A percentile compares a stretch with the other conserved stretches of the same genome.
Evolutionary conservation across 2,888 invertebrate species (phyloP).

Genomic region (Palloptera scutellata): DNA sequence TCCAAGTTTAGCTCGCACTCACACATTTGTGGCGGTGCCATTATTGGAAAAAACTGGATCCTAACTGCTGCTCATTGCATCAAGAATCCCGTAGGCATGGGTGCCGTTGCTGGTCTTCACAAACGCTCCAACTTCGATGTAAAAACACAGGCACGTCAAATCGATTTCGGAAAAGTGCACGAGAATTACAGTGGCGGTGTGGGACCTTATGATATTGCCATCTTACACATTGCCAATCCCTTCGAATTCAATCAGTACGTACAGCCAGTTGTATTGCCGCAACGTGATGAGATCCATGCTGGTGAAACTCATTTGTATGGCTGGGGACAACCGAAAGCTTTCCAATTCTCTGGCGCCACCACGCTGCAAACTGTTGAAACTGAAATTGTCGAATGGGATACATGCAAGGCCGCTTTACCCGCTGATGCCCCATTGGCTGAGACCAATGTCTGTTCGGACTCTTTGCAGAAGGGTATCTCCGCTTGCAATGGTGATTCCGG

Average conservation of each 20-base stretch:
- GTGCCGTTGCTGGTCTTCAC: constrained; percentile 63
- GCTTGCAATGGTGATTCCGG: constrained; percentile 65
- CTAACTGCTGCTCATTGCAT: constrained; percentile 63
- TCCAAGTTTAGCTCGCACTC: constrained; percentile 41
- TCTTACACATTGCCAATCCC: constrained; percentile 60
- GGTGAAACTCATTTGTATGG: constrained; percentile 61
- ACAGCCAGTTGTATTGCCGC: constrained; percentile 59
- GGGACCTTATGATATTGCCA: constrained; percentile 68
- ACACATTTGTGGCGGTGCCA: constrained; percentile 65
- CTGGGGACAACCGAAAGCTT: constrained; percentile 62
- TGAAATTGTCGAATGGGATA: constrained; percentile 47
- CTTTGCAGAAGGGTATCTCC: constrained; percentile 59
- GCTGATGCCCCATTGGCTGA: constrained; percentile 48
- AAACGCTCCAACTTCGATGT: constrained; percentile 47
- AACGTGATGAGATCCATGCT: constrained; percentile 44
- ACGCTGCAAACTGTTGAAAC: constrained; percentile 54
- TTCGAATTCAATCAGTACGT: constrained; percentile 55
- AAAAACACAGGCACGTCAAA: constrained; percentile 49
- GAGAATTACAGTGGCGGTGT: constrained; percentile 56
- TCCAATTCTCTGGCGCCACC: constrained; percentile 41
- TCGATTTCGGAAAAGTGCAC: constrained; percentile 58
- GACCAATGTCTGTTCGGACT: constrained; percentile 65
- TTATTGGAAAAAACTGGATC: constrained; percentile 59
- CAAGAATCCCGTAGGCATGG: constrained; percentile 49
- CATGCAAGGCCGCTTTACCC: constrained; percentile 49